Percentiles rank a stretch among this genome's conserved stretches.
Conservation (phyloP, 2,797 vertebrate species). For the Sebastes diploproa region DNA sequence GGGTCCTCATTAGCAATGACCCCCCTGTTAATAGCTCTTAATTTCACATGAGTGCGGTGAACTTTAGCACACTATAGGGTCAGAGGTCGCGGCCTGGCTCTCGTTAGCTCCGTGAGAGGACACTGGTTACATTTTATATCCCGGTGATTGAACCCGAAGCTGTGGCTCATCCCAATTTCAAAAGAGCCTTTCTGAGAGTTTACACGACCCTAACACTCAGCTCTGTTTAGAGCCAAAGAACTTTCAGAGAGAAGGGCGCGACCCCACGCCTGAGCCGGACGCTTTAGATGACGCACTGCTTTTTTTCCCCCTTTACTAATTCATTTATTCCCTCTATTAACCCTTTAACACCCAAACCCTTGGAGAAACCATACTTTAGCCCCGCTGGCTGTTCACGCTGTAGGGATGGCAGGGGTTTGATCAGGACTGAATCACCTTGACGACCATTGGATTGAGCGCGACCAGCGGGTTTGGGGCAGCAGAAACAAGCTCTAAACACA, state of each 20-base stretch:
- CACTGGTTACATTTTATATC: slow-evolving; percentile 62
- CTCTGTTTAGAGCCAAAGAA: slow-evolving; percentile 52
- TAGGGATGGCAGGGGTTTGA: background rate
- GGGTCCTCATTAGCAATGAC: slow-evolving; percentile 79
- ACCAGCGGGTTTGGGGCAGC: background rate
- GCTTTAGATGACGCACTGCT: slow-evolving; percentile 26
- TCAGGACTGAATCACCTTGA: background rate
- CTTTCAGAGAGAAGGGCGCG: slow-evolving; percentile 18
- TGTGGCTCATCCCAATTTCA: slow-evolving; percentile 50
- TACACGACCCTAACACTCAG: slow-evolving; percentile 81
- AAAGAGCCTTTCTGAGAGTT: slow-evolving; percentile 69
- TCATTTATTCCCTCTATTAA: slow-evolving; percentile 45
- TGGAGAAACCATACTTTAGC: background rate
- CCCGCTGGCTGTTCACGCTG: background rate
- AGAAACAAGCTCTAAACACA: background rate
- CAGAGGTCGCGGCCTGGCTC: slow-evolving; percentile 67
- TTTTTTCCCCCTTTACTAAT: background rate
- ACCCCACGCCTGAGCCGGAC: slow-evolving; percentile 43
- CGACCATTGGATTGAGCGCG: background rate
- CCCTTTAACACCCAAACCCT: slow-evolving; percentile 19
- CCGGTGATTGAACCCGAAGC: slow-evolving; percentile 64
- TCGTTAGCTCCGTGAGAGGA: slow-evolving; percentile 75
- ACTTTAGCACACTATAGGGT: slow-evolving; percentile 61
- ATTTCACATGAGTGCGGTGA: slow-evolving; percentile 77
- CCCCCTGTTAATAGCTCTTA: slow-evolving; percentile 75